Conservation (phyloP, 2,797 vertebrate species). For the Microctenopoma lineatum region DNA sequence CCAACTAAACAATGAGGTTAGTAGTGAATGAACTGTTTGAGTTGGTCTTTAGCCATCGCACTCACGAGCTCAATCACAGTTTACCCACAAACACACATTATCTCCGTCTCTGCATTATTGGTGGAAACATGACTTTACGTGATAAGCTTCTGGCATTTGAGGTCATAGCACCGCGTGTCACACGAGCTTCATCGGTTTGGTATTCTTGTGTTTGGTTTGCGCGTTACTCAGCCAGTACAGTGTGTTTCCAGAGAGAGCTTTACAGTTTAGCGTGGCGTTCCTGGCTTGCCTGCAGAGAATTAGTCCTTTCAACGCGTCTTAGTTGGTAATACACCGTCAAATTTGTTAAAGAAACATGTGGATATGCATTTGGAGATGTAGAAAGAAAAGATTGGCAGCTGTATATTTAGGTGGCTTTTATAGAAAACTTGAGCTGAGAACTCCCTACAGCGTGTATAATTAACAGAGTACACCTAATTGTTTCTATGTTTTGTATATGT, state of each 20-base stretch:
- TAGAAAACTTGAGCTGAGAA: neutral
- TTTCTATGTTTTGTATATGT: neutral
- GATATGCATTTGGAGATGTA: neutral
- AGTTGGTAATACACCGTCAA: neutral
- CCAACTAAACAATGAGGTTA: neutral
- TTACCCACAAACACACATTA: slow-evolving; percentile 14
- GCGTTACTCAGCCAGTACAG: slow-evolving; percentile 47
- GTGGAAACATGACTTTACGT: slow-evolving; percentile 34
- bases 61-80: slow-evolving; percentile 2
- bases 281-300: slow-evolving; percentile 13
- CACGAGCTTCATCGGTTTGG: slow-evolving; percentile 47
- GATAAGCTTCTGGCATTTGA: slow-evolving; percentile 26
- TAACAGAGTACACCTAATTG: slow-evolving; percentile 24
- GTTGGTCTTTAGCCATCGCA: slow-evolving; percentile 3
- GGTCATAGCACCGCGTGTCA: slow-evolving; percentile 38
- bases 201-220: slow-evolving; percentile 55
- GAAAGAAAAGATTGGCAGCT: neutral
- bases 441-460: too few species aligned
- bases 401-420: neutral
- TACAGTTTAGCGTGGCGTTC: slow-evolving; percentile 18
- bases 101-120: slow-evolving; percentile 4
- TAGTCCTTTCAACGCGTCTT: slow-evolving; percentile 21
- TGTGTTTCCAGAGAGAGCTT: slow-evolving; percentile 45
- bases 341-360: neutral
- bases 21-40: neutral